Conservation (phyloP, 2,888 invertebrate genomes). For the Troilus luridus region DNA sequence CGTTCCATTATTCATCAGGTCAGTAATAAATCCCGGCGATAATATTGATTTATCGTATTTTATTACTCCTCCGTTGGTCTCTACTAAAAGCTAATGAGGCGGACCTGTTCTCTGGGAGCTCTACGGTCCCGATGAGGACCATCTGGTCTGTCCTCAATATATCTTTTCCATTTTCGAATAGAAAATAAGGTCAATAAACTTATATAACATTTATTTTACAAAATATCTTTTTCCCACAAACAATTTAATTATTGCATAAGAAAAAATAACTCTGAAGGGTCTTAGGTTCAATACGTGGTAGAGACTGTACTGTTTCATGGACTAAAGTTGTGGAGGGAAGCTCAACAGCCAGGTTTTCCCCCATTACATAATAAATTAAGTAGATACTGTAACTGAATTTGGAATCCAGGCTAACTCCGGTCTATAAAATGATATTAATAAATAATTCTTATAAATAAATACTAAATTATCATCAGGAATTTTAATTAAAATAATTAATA, state of each 20-base stretch:
- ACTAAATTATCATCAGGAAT: not conserved
- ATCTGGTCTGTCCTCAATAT: not conserved
- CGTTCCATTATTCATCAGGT: not conserved
- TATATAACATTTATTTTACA: not conserved
- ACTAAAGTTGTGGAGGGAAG: too few relatives aligned
- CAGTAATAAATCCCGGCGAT: not conserved
- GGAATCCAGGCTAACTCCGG: not conserved
- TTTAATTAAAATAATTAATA: too few relatives aligned
- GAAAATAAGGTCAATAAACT: not conserved
- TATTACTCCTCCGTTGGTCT: not conserved
- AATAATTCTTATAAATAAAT: not conserved
- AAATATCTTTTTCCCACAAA: too few relatives aligned
- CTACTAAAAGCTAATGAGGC: not conserved
- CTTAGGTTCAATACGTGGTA: too few relatives aligned
- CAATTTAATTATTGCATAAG: too few relatives aligned
- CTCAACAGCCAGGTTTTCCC: too few relatives aligned
- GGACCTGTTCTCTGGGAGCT: not conserved
- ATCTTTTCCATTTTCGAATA: not conserved
- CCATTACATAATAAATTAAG: not conserved
- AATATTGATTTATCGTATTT: not conserved
- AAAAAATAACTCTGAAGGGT: too few relatives aligned
- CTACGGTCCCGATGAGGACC: not conserved
- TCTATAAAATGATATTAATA: not conserved
- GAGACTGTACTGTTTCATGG: too few relatives aligned
- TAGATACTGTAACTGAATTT: not conserved